Conservation (phyloP, 1,140 invertebrate genomes). For the Aphidius gifuensis region DNA sequence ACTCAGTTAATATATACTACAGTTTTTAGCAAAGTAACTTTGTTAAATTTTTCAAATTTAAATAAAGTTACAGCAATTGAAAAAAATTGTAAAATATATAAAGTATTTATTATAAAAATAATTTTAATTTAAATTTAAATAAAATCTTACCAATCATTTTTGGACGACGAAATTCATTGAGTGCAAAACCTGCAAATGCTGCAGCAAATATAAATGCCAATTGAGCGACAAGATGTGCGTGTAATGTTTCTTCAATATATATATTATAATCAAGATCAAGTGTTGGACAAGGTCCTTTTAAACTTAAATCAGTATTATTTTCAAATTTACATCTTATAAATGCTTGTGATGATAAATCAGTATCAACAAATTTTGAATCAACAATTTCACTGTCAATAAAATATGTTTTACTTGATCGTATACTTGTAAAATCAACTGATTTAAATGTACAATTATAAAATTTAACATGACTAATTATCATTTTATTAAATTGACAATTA, state of each 20-base stretch:
- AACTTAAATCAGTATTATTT: slow-evolving; percentile 53
- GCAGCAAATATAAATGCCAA: slow-evolving; percentile 44
- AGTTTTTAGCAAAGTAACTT: too few species aligned
- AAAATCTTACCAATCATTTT: slow-evolving; percentile 43
- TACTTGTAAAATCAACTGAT: slow-evolving; percentile 55
- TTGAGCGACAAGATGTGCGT: slow-evolving; percentile 47
- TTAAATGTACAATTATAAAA: slow-evolving; percentile 58
- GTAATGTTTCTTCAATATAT: slow-evolving; percentile 47
- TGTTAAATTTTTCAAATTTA: too few species aligned
- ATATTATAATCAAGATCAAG: slow-evolving; percentile 50
- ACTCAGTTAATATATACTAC: too few species aligned
- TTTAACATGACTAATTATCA: slow-evolving; percentile 56
- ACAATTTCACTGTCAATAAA: slow-evolving; percentile 54
- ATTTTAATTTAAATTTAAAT: slow-evolving; percentile 13
- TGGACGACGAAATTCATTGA: slow-evolving; percentile 42
- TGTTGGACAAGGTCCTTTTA: slow-evolving; percentile 44
- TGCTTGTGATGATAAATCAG: slow-evolving; percentile 52
- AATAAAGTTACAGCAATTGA: not conserved
- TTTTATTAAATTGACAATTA: slow-evolving; percentile 53
- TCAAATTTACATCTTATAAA: slow-evolving; percentile 52
- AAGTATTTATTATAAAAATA: not conserved
- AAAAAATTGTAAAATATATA: slow-evolving; percentile 3
- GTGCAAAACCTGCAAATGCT: slow-evolving; percentile 39
- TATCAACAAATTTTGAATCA: slow-evolving; percentile 56
- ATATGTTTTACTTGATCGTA: slow-evolving; percentile 56